Conservation (phyloP, 2,113 vertebrate genomes). For the Archocentrus centrarchus region DNA sequence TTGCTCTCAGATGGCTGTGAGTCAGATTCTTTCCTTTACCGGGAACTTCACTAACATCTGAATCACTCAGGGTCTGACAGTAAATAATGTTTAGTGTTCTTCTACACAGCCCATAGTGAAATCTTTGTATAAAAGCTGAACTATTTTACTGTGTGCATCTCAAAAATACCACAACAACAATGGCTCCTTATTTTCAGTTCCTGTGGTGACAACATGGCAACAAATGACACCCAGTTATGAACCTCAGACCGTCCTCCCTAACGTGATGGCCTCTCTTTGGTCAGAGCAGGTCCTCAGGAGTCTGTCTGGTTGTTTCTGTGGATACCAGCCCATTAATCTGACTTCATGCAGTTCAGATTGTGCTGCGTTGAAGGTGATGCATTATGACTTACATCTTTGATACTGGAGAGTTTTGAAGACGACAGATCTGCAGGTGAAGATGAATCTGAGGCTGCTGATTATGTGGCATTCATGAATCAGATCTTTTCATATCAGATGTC, state of each 20-base stretch:
- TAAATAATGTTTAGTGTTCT: not conserved
- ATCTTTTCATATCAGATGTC: not conserved
- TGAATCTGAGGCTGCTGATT: fast-evolving
- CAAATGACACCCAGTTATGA: too few relatives aligned
- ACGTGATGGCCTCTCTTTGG: not conserved
- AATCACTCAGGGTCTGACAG: not conserved
- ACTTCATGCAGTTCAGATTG: not conserved
- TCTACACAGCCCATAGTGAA: not conserved
- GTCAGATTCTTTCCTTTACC: not conserved
- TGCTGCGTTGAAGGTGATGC: not conserved
- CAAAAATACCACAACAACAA: not conserved
- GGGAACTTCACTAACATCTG: not conserved
- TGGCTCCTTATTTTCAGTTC: not conserved
- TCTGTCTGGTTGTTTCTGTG: not conserved
- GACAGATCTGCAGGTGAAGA: not conserved
- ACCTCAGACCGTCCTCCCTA: too few relatives aligned
- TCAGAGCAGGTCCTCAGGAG: fast-evolving
- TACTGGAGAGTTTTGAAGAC: not conserved
- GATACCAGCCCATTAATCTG: not conserved
- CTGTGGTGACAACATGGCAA: not conserved
- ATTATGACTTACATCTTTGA: too few relatives aligned
- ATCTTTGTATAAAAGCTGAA: too few relatives aligned
- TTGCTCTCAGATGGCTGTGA: not conserved
- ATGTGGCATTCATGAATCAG: not conserved
- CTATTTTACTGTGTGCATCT: not conserved